Base-by-base conservation (phyloP, 2,113 vertebrate genomes). In the Pterocles gutturalis region DNA sequence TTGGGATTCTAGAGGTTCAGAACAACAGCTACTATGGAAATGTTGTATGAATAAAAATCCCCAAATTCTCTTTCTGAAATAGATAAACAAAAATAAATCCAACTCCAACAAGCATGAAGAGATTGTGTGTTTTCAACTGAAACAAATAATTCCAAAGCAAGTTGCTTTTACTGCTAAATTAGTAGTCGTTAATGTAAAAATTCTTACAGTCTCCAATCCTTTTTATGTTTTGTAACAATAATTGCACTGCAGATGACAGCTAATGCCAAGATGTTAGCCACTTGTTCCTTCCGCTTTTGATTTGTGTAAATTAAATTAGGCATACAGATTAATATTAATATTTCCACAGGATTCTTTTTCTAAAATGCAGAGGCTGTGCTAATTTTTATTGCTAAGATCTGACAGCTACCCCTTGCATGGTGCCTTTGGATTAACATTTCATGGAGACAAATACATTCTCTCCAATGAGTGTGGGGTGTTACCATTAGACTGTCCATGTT, bases 301-400 rank as follows among this genome's bases (percentile, higher is more conserved):
- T 80, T 69, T 83, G 45, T 86, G 41, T 77, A 83, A 87, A 89
- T 87, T 87, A 87, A 93, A 82, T 87, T 79, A 89, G 36, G 17
- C 46, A 73, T 16, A 76, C 18, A 16, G 29, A 79, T 71, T 91
- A 61, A 57, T 55, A 45, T 83, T 54, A 77, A 16, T 73, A 76
- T 89, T 94, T 85, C 31, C 89, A 14, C 21, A 61, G 36, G 79
- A 83, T 65, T 49, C 18, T 91, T 82, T 67, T 87, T 72, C 48
- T 83, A 69, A 89, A 94, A n/a, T 69, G 18, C 12, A 67, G 10
- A 72, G 65, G 4, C 24, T 92, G 16, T 58, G 28, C 20, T 95
- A 2, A 45, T 57, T 93, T 90, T 81, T 92, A 38, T 57, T 65
- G n/a, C 73, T 54, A n/a, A 80, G 24, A 65, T 61, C 49, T 79